Conservation (phyloP, 2,888 invertebrate species). For the Oligia fasciuncula region DNA sequence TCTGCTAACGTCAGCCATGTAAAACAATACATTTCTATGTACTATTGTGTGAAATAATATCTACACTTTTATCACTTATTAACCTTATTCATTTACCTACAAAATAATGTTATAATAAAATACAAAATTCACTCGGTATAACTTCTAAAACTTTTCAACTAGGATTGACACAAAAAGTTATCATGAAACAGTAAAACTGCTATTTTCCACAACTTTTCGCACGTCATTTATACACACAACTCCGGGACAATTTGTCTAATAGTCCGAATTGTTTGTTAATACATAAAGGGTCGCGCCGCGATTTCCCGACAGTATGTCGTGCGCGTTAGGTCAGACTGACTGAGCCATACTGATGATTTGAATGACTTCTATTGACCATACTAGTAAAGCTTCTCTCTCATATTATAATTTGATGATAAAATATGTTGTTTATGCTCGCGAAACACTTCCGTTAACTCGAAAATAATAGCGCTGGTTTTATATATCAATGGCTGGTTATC, state of each 20-base stretch:
- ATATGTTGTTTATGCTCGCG: neutral
- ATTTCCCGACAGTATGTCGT: slow-evolving; percentile 17
- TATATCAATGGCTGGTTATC: too few relatives aligned
- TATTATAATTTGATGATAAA: slow-evolving; percentile 20
- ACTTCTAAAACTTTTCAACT: neutral
- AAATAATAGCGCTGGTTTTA: slow-evolving; percentile 12
- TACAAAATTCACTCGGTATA: neutral
- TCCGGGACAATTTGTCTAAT: neutral
- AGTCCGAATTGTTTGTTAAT: slow-evolving; percentile 10
- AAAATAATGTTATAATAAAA: neutral
- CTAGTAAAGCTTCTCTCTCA: slow-evolving; percentile 15
- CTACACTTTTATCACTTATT: slow-evolving; percentile 15
- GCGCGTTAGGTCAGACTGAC: slow-evolving; percentile 49
- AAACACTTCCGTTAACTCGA: neutral
- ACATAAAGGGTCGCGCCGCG: slow-evolving; percentile 18
- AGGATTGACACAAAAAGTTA: slow-evolving; percentile 7
- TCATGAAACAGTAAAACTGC: slow-evolving; percentile 2
- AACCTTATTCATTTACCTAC: neutral
- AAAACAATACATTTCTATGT: neutral
- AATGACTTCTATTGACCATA: slow-evolving; percentile 34
- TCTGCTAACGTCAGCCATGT: neutral
- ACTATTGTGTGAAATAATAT: slow-evolving; percentile 6
- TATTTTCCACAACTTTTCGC: slow-evolving; percentile 22
- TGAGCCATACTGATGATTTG: slow-evolving; percentile 50
- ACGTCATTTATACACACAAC: slow-evolving; percentile 7